Base-by-base conservation (phyloP, 2,888 invertebrate genomes). In the Lycaena phlaeas region DNA sequence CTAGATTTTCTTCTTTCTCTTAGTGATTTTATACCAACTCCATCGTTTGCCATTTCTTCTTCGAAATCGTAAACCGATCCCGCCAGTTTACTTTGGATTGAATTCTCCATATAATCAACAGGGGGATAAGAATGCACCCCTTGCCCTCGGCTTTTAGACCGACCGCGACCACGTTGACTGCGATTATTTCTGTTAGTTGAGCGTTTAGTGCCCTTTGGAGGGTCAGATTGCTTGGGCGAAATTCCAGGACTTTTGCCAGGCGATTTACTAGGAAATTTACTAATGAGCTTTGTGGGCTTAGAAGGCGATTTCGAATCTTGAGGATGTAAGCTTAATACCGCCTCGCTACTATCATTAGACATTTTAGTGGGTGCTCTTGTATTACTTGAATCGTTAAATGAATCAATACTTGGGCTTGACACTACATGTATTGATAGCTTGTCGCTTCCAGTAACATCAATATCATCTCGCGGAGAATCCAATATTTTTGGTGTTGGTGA, bases 11-110 rank as follows among this genome's bases (percentile, higher is more conserved):
- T 85, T 45, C 91, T 85, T 57, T 95, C 94, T 22, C 95, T 84
- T 75, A 95, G 88, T 6, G 93, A 90, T 56, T 93, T 90, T 7
- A 95, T 71, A 65, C 92, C 91, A 40, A 93, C 90, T 10, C 90
- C 90, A 45, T 92, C 91, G 50, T 88, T 90, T 5, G 89, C 87
- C 44, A 93, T 89, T 62, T 95, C 94, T 56, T 95, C 94, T 49
- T 94, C 92, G 49, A 93, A 93, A 65, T 94, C 96, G 58, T 94
- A 96, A 1, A 95, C 95, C 2, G 95, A 95, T 5, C 95, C 94
- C 4, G 90, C 90, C 26, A 94, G 78, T 64, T 93, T 94, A 62
- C 90, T 92, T 49, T 91, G 92, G 44, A 93, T 92, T 2, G 93
- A 90, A 55, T 90, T 90, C 14, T 87, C 86, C 42, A 76, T 68